Percentiles rank a stretch among this genome's conserved stretches.
phyloP scores from a whole-genome alignment of 2,888 invertebrate genomes.

The Campaea margaritaria region DNA sequence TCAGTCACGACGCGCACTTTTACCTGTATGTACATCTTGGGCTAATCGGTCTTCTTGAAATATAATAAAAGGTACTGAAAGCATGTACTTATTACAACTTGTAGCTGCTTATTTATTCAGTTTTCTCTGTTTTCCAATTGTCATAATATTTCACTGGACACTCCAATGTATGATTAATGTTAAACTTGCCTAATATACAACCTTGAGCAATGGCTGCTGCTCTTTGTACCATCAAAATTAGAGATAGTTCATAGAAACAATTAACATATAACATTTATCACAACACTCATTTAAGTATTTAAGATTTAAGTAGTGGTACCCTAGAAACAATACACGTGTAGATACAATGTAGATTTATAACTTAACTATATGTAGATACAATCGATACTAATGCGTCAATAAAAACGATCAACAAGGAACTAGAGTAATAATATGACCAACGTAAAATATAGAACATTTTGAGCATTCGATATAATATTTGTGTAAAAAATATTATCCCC shows the following conservation, averaged over 20 bases:
- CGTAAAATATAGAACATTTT: conserved; percentile 79
- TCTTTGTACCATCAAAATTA: conserved; percentile 70
- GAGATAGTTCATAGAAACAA: conserved; percentile 67
- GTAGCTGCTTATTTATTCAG: not conserved
- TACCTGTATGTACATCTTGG: too few relatives aligned
- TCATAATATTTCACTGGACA: conserved; percentile 1
- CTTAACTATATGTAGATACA: conserved; percentile 59
- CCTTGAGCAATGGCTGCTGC: conserved; percentile 77
- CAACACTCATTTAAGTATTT: conserved; percentile 76
- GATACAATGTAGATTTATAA: conserved; percentile 64
- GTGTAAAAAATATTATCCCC: conserved; percentile 79
- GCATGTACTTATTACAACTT: not conserved
- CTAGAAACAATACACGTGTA: conserved; percentile 60
- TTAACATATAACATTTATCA: conserved; percentile 76
- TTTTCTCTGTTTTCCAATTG: not conserved
- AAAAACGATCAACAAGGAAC: conserved; percentile 75
- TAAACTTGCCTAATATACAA: conserved; percentile 42
- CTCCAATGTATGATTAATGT: conserved; percentile 32
- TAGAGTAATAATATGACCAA: conserved; percentile 73
- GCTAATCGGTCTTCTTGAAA: too few relatives aligned
- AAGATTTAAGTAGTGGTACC: too few relatives aligned
- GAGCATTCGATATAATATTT: conserved; percentile 79
- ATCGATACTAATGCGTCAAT: conserved; percentile 43
- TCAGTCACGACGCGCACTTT: too few relatives aligned
- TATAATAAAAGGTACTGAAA: too few relatives aligned